These are phyloP conservation scores for zebrafish (Danio rerio) DNA, from an alignment of 2,113 vertebrate genomes.

Conservation along the genomic window GRCz12tu NC_133179.1:13669001-13669500, in stretches of 20 bases:
- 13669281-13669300: constrained; percentile 43
- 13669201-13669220: background rate
- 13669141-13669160: background rate
- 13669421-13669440: constrained; percentile 52
- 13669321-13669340: constrained; percentile 44
- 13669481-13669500: constrained; percentile 33
- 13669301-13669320: constrained; percentile 44
- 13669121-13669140: background rate
- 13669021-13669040: background rate
- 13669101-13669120: background rate
- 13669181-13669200: too few species aligned
- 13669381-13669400: constrained; percentile 50
- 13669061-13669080: background rate
- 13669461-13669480: constrained; percentile 34
- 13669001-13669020: too few species aligned
- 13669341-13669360: constrained; percentile 37
- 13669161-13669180: too few species aligned
- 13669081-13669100: background rate
- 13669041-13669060: background rate
- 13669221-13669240: background rate
- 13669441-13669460: constrained; percentile 27
- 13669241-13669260: background rate
- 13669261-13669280: constrained; percentile 28
- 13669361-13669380: constrained; percentile 58
- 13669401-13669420: constrained; percentile 29